Evolutionary conservation across 1,140 invertebrate species (phyloP), one percentile per base, ranked within the genome.

Genomic region (Drosophila ogumai): DNA sequence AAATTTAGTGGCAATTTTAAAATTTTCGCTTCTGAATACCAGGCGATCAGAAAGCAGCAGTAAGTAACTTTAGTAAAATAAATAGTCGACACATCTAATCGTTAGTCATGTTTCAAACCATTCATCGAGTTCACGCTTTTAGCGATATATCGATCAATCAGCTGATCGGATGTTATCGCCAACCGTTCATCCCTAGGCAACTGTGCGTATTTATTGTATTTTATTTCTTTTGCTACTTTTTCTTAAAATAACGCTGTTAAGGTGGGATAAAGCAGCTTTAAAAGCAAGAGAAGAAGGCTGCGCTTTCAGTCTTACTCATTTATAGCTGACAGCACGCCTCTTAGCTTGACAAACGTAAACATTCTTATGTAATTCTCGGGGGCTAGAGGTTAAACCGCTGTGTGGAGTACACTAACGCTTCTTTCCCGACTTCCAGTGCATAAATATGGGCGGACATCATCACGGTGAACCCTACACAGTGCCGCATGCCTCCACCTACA

Each of bases 401-500:
- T 54, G 17, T 47, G 58, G 41, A 60, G 46, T n/a, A 69, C 47
- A n/a, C 31, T 44, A n/a, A 46, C 34, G 28, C 8, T 19, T 41
- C 59, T 54, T 65, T 17, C n/a, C 17, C 13, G 64, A 44, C 22
- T 73, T 65, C 9, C 43, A 61, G 56, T 57, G 54, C 91, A 66
- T 75, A 25, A 61, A 95, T n/a, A 55, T 95, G 94, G 94, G 94
- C 65, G 94, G 94, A 71, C 93, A 92, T 57, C 93, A 92, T 57
- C 93, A 93, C 72, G 92, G 81, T 66, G 90, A 93, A 57, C 92
- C 93, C 32, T 93, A 93, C 54, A 93, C 93, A 91, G 91, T 96
- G 47, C 96, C 96, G 12, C 95, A 96, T 91, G 95, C 95, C 72
- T 94, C 93, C 58, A 94, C 94, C n/a, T 97, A 96, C 85, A 97